phyloP scores from a whole-genome alignment of 2,797 vertebrate species.

The Lepus townsendii region DNA sequence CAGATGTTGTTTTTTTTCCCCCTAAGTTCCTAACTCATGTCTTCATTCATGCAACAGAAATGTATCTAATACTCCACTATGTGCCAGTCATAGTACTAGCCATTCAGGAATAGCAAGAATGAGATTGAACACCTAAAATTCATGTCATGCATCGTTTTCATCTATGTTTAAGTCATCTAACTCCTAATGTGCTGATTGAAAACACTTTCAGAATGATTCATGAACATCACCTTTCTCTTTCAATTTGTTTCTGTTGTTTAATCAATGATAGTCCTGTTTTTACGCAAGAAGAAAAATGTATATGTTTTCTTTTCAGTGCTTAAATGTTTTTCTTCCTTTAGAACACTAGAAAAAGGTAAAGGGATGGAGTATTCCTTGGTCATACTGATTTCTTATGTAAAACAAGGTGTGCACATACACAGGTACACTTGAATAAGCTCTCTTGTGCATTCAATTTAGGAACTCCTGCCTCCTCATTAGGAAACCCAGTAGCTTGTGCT shows the following conservation, averaged over 20 bases:
- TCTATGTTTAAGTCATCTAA: background rate
- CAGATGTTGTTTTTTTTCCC: background rate
- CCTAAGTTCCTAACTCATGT: background rate
- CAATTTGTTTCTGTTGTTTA: background rate
- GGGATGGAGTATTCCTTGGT: background rate
- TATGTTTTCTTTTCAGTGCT: background rate
- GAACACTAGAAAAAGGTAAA: slow-evolving; percentile 24
- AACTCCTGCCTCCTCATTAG: background rate
- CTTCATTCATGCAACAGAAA: background rate
- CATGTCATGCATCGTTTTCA: background rate
- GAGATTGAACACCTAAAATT: background rate
- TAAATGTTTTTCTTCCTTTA: background rate
- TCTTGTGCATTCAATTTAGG: background rate
- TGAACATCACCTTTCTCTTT: background rate
- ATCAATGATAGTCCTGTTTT: background rate
- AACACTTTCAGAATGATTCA: slow-evolving; percentile 14
- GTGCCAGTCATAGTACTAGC: background rate
- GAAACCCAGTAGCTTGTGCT: background rate
- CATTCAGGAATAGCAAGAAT: background rate
- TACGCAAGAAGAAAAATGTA: background rate
- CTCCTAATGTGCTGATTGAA: background rate
- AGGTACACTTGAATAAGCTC: background rate
- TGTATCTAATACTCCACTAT: background rate
- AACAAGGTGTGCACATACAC: background rate
- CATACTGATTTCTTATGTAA: background rate